These are phyloP conservation scores for Physeter macrocephalus DNA, from an alignment of 2,113 vertebrate species.

Conservation along the genomic window DNA sequence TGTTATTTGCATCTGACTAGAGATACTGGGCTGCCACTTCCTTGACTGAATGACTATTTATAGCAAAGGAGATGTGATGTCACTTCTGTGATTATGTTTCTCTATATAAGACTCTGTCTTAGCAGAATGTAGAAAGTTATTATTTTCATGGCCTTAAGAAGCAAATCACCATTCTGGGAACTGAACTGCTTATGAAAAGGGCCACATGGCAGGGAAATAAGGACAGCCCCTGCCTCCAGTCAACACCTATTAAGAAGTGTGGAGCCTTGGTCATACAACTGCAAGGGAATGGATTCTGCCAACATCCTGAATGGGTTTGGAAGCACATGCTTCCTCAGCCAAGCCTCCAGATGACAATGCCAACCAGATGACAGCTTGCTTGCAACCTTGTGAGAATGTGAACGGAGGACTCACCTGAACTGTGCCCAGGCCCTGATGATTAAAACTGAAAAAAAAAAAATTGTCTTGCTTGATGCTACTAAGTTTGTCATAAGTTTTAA, in stretches of 20 bases:
- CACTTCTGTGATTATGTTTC: not conserved
- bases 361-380: not conserved
- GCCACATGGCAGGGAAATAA: not conserved
- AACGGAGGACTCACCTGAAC: not conserved
- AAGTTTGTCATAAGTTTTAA: not conserved
- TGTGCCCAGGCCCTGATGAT: accelerated
- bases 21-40: not conserved
- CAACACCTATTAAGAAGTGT: not conserved
- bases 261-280: not conserved
- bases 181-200: not conserved
- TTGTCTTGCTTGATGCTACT: not conserved
- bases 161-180: not conserved
- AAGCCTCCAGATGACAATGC: not conserved
- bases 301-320: not conserved
- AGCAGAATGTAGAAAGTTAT: not conserved
- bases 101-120: not conserved
- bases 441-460: not conserved
- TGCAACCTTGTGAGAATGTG: not conserved
- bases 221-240: not conserved
- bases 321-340: not conserved
- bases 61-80: not conserved
- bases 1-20: not conserved
- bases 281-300: not conserved
- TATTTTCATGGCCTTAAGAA: not conserved
- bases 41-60: not conserved